phyloP scores from a whole-genome alignment of 2,113 vertebrate species.

The Centrocercus urophasianus region DNA sequence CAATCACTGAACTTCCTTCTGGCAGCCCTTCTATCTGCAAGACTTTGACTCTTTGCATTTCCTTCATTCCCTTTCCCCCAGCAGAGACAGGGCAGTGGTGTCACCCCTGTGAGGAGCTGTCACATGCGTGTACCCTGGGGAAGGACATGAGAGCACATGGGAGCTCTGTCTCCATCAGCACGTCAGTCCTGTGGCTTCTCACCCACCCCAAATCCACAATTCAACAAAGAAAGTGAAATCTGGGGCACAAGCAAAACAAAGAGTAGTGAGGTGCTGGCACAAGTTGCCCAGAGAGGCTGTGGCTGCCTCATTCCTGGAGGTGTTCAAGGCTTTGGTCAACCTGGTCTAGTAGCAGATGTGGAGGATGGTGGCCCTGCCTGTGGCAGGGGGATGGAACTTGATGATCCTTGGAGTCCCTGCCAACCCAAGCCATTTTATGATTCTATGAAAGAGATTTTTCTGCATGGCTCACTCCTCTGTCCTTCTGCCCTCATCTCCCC shows the following conservation, averaged over 20 bases:
- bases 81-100: too few relatives aligned
- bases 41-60: not conserved
- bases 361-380: too few relatives aligned
- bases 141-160: rapidly evolving
- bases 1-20: not conserved
- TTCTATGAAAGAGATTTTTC: not conserved
- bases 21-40: not conserved
- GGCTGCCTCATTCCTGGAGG: too few relatives aligned
- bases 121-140: not conserved
- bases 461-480: not conserved
- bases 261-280: too few relatives aligned
- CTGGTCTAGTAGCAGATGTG: too few relatives aligned
- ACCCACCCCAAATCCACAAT: not conserved
- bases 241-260: not conserved
- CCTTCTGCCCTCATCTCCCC: not conserved
- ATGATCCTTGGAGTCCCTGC: too few relatives aligned
- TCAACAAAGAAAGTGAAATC: not conserved
- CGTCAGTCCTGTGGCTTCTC: too few relatives aligned
- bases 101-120: not conserved
- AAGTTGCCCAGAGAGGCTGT: too few relatives aligned
- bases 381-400: too few relatives aligned
- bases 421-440: too few relatives aligned
- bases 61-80: not conserved
- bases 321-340: too few relatives aligned
- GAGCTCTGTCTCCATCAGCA: not conserved